These are phyloP conservation scores for Coecobrya sp. DNA, from an alignment of 2,888 invertebrate genomes.

Conservation along the genomic window DNA sequence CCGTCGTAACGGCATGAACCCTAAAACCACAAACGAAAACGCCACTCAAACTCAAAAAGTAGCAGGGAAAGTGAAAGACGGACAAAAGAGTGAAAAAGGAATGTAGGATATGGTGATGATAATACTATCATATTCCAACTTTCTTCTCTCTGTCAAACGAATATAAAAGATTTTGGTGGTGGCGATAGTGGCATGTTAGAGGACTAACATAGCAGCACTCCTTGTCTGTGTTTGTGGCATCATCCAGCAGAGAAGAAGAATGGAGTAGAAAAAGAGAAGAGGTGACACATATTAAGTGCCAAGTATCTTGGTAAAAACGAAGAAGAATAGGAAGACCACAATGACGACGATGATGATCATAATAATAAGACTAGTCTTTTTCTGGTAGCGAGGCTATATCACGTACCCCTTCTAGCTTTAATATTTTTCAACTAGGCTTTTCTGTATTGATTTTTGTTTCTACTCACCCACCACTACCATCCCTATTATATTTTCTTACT, in stretches of 20 bases:
- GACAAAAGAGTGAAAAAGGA: constrained; percentile 25
- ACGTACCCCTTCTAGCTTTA: neutral
- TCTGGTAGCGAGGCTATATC: neutral
- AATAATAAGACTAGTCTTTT: constrained; percentile 37
- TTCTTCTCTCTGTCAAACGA: constrained; percentile 9
- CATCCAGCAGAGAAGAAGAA: constrained; percentile 22
- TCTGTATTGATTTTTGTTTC: constrained; percentile 64
- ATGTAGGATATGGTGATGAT: neutral
- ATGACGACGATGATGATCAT: constrained; percentile 16
- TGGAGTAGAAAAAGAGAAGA: constrained; percentile 38
- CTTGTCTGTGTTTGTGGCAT: constrained; percentile 27
- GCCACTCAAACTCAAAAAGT: constrained; percentile 20
- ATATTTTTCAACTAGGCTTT: constrained; percentile 11
- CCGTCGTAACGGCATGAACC: neutral
- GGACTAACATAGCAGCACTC: neutral
- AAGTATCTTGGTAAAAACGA: constrained; percentile 26
- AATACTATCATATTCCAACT: constrained; percentile 41
- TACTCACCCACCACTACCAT: neutral
- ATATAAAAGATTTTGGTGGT: neutral
- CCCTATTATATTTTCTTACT: constrained; percentile 8
- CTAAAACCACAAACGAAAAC: neutral
- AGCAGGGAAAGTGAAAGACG: neutral
- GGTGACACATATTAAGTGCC: constrained; percentile 81
- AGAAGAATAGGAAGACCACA: constrained; percentile 12
- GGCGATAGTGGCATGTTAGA: neutral